These are phyloP conservation scores for Saccostrea glomerata DNA, from an alignment of 1,140 invertebrate species.

Conservation along the genomic window DNA sequence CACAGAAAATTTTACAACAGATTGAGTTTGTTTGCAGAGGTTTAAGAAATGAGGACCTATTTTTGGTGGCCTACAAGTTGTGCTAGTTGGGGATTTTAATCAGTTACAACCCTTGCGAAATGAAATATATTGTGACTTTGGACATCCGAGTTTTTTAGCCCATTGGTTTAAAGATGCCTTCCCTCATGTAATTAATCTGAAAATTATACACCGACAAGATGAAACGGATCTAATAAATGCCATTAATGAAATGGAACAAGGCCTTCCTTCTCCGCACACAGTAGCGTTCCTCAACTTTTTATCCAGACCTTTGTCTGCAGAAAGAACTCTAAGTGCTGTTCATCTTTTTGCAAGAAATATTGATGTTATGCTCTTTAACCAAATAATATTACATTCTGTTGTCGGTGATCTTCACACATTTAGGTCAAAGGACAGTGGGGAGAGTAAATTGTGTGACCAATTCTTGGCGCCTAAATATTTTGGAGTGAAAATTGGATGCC, in stretches of 20 bases:
- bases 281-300: slow-evolving; percentile 6
- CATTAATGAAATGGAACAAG: slow-evolving; percentile 40
- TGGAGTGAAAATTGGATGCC: slow-evolving; percentile 45
- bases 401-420: background rate
- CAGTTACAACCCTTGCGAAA: slow-evolving; percentile 54
- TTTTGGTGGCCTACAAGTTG: slow-evolving; percentile 42
- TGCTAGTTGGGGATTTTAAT: slow-evolving; percentile 54
- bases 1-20: slow-evolving; percentile 28
- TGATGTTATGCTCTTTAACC: slow-evolving; percentile 45
- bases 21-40: slow-evolving; percentile 48
- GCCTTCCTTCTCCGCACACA: background rate
- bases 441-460: background rate
- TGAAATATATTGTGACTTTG: slow-evolving; percentile 50
- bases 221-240: slow-evolving; percentile 36
- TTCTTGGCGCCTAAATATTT: slow-evolving; percentile 44
- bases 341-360: slow-evolving; percentile 48
- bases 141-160: slow-evolving; percentile 31
- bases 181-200: slow-evolving; percentile 35
- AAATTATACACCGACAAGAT: slow-evolving; percentile 36
- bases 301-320: background rate
- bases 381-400: background rate
- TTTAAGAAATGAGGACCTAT: background rate
- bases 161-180: slow-evolving; percentile 29
- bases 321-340: background rate
- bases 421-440: slow-evolving; percentile 41